Base-by-base conservation (phyloP, 2,888 invertebrate genomes). In the Rhyacophila evoluta region DNA sequence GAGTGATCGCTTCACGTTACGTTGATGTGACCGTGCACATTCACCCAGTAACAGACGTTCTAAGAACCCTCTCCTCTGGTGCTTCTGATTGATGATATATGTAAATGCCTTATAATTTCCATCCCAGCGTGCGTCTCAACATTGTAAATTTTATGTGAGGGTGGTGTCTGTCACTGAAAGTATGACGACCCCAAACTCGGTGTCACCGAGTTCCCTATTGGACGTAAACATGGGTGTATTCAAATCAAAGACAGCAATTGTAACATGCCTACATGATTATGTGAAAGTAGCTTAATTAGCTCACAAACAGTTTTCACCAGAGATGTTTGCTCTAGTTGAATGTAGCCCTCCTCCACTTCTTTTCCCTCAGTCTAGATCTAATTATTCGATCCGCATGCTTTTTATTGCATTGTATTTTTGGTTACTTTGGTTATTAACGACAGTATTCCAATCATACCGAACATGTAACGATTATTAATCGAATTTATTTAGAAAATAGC, bases 101-200 rank as follows among this genome's bases (percentile, higher is more conserved):
- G 55, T 55, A 55, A 55, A 55, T 55, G 55, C 55, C 55, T 55
- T 55, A 55, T 55, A 55, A 55, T 55, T 55, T 55, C 55, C 19
- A 55, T 19, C 55, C 55, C 55, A 15, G n/a, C 55, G 2, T 55
- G 15, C 10, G 15, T 19, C 3, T 25, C 8, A 55, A 55, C 55
- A 55, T 55, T 19, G 25, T 55, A 55, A 15, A 55, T 55, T 55
- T 55, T 15, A 55, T 55, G 55, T 19, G 55, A 55, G 55, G 55
- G 55, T 55, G 55, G 55, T 19, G 55, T 55, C 55, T 55, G 55
- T 55, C 55, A 55, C 55, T 15, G 55, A 8, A 55, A 55, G 55
- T 55, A 55, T 55, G 55, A 55, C 55, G 55, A 55, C 55, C 55
- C 55, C 55, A 19, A 33, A 55, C 25, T 10, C 55, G 19, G 3